Evolutionary conservation across 2,113 vertebrate species (phyloP).

Genomic region (Morone saxatilis): DNA sequence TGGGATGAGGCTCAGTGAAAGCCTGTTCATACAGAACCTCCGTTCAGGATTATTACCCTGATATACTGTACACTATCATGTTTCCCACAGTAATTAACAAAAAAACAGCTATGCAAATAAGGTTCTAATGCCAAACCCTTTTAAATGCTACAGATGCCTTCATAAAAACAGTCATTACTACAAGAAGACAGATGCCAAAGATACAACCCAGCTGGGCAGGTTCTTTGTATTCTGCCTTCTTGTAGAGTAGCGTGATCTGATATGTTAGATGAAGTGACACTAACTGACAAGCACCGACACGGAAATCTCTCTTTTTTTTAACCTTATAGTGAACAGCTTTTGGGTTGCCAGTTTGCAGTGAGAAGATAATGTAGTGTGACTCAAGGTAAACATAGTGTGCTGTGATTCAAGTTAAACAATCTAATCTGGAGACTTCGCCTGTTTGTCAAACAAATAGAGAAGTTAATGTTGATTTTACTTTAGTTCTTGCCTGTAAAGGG

Average conservation of each 20-base stretch:
- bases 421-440: conserved; percentile 21
- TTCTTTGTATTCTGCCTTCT: conserved; percentile 21
- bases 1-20: conserved; percentile 22
- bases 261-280: conserved; percentile 39
- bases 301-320: conserved; percentile 11
- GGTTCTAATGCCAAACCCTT: neutral
- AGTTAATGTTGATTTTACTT: conserved; percentile 29
- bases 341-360: conserved; percentile 26
- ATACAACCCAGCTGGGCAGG: conserved; percentile 12
- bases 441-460: conserved; percentile 18
- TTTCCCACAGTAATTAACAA: neutral
- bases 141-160: neutral
- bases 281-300: conserved; percentile 46
- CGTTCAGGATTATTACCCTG: conserved; percentile 1
- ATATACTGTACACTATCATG: neutral
- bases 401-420: conserved; percentile 38
- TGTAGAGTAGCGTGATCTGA: conserved; percentile 31
- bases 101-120: neutral
- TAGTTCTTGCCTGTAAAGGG: neutral
- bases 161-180: neutral
- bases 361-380: conserved; percentile 19
- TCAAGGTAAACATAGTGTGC: conserved; percentile 27
- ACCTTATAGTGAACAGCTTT: conserved; percentile 41
- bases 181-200: neutral
- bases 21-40: neutral